Evolutionary conservation across 2,888 invertebrate genomes (phyloP), one percentile per base, ranked within the genome.

Genomic region (Drosophila testacea): DNA sequence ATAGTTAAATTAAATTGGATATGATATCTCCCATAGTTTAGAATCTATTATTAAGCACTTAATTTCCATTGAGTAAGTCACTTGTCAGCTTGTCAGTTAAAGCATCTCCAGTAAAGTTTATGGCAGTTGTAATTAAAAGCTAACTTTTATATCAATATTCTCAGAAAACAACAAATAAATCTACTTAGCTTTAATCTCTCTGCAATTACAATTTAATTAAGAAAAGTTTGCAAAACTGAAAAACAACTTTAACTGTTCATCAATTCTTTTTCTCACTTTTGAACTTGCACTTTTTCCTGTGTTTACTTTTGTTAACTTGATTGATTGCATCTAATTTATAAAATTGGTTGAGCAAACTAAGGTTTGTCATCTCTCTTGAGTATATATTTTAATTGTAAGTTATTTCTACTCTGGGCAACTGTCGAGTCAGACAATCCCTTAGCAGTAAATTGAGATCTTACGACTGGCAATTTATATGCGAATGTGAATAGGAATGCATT

Each of bases 301-400:
- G 7, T 22, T 51, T 2, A 22, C 34, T 22, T 55, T 50, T 34
- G 30, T 22, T 50, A 44, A 44, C 30, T 38, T 66, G 65, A 77
- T 63, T 69, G 69, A 77, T 79, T 60, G 39, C 11, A 28, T 27
- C n/a, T 41, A 50, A 69, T 74, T 77, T 74, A 42, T 66, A 61
- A 69, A 62, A 69, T 56, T 55, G 28, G 16, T 13, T 59, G 64
- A 30, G 54, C 52, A 63, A 60, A 57, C 42, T 57, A n/a, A 34
- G 16, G 48, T 30, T 39, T 59, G 11, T n/a, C 47, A 16, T 57
- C 22, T 50, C 62, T 67, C 56, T 44, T 30, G 32, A 63, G 61
- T 72, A 61, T 72, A 54, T 62, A 51, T 42, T 66, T 69, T 77
- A 79, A 79, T 79, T 79, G 69, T 61, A 27, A 44, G 50, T 47